Percentiles rank a stretch among this genome's conserved stretches.
Evolutionary conservation across 2,113 vertebrate genomes (phyloP).

Genomic region (Apaloderma vittatum): DNA sequence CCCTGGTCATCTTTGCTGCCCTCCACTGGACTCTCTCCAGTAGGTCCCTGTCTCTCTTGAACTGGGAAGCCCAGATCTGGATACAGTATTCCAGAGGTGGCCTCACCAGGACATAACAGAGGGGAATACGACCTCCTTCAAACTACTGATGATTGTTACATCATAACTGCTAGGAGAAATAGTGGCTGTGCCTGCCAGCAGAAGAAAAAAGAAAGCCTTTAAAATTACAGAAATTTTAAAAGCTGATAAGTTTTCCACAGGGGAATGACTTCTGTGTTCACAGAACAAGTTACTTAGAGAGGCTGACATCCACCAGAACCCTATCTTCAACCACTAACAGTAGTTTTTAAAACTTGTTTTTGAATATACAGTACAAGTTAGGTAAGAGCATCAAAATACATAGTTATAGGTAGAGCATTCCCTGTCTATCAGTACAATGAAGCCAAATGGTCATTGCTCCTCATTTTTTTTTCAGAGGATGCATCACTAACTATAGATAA

Average conservation of each 20-base stretch:
- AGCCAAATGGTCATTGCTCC: neutral
- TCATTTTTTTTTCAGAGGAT: neutral
- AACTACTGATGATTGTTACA: neutral
- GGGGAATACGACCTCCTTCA: too few species aligned
- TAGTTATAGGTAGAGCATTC: rapidly evolving
- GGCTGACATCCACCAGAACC: neutral
- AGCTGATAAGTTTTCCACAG: neutral
- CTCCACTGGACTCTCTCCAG: too few species aligned
- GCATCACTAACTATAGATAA: neutral
- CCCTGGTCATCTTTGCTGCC: too few species aligned
- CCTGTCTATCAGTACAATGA: neutral
- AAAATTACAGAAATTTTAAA: neutral
- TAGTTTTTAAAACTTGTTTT: neutral
- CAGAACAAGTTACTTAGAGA: neutral
- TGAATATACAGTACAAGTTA: neutral
- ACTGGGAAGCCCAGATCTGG: too few species aligned
- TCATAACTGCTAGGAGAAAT: neutral
- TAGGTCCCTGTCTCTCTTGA: too few species aligned
- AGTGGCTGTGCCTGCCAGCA: neutral
- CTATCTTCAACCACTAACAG: neutral
- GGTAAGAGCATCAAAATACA: neutral
- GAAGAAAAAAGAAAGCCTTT: neutral
- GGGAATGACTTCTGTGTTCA: neutral
- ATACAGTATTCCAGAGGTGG: too few species aligned
- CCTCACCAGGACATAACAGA: too few species aligned